Conservation (phyloP, 2,113 vertebrate species). For the Chauna torquata region DNA sequence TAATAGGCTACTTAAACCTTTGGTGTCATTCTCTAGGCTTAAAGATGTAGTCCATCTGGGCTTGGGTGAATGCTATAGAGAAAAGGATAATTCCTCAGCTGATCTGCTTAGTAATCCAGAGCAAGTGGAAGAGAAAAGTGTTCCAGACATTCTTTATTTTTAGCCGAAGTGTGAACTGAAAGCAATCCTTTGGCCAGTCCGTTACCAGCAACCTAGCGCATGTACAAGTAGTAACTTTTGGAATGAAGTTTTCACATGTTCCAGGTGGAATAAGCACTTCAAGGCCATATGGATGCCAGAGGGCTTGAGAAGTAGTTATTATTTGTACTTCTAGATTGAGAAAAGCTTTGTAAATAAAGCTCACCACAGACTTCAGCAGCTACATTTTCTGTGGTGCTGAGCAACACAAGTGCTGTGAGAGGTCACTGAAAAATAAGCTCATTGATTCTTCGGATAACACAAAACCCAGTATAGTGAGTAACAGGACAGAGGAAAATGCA, state of each 20-base stretch:
- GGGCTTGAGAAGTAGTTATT: background rate
- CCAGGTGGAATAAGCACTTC: background rate
- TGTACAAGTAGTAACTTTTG: background rate
- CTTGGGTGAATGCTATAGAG: background rate
- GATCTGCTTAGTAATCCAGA: background rate
- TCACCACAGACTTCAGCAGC: background rate
- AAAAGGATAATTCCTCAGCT: background rate
- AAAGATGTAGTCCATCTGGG: background rate
- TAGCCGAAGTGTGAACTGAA: background rate
- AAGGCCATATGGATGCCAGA: background rate
- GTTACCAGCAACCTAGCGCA: background rate
- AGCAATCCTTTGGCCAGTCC: background rate
- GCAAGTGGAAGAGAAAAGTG: background rate
- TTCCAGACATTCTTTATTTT: background rate
- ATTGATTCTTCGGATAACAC: background rate
- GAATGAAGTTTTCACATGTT: background rate
- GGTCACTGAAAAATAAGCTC: background rate
- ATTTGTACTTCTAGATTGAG: background rate
- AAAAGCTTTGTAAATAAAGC: background rate
- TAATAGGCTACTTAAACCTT: background rate
- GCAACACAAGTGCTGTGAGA: background rate
- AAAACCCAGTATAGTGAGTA: background rate
- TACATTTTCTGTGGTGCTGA: background rate
- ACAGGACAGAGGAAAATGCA: background rate
- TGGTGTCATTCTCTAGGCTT: background rate